Percentiles rank a stretch among this genome's conserved stretches.
phyloP scores from a whole-genome alignment of 92 coral and sea anemone genomes.

The Heteractis magnifica region DNA sequence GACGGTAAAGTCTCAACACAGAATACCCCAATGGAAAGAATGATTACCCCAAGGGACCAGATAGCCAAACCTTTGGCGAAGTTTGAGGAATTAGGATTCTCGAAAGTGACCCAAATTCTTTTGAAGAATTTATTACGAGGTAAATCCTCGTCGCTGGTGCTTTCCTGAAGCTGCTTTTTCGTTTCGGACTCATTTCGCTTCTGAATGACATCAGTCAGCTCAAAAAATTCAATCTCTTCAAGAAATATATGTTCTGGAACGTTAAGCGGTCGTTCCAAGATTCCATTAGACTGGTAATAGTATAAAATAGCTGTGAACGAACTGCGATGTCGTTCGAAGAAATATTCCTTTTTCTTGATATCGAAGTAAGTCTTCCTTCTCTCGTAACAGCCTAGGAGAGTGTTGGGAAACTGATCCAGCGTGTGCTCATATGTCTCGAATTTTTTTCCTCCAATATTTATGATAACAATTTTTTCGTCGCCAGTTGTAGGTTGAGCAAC shows the following conservation, averaged over 20 bases:
- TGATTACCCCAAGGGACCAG: constrained; percentile 67
- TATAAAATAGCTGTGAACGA: constrained; percentile 93
- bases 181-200: constrained; percentile 64
- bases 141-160: constrained; percentile 45
- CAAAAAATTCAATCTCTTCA: constrained; percentile 86
- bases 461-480: constrained; percentile 57
- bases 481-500: constrained; percentile 34
- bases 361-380: constrained; percentile 73
- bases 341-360: constrained; percentile 73
- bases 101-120: constrained; percentile 78
- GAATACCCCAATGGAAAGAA: constrained; percentile 82
- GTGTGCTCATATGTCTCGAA: constrained; percentile 89
- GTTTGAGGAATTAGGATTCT: constrained; percentile 75
- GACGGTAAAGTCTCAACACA: constrained; percentile 95
- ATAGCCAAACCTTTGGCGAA: constrained; percentile 74
- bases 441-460: constrained; percentile 90
- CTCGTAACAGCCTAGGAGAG: constrained; percentile 80
- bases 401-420: constrained; percentile 80
- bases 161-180: constrained; percentile 44
- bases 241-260: constrained; percentile 77
- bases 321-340: constrained; percentile 95
- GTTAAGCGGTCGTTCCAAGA: constrained; percentile 78
- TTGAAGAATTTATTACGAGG: constrained; percentile 62
- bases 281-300: constrained; percentile 92
- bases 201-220: constrained; percentile 77